Conservation (phyloP, 2,113 vertebrate species). For the Vidua macroura region DNA sequence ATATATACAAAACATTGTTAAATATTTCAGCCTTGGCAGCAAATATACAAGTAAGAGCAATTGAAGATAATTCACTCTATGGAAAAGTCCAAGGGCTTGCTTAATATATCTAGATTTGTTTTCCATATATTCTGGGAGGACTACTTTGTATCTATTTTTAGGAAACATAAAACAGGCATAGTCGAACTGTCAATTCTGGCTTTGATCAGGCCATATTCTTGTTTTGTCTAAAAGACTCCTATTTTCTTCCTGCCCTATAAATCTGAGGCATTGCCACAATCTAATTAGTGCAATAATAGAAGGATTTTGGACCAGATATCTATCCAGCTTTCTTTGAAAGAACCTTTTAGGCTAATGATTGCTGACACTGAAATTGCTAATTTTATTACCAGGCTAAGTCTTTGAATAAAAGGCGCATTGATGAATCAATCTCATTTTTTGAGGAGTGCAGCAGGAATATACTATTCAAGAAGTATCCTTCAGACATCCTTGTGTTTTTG, state of each 20-base stretch:
- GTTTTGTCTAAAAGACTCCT: neutral
- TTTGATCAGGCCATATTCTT: neutral
- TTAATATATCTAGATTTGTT: neutral
- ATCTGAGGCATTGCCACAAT: neutral
- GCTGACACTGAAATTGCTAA: neutral
- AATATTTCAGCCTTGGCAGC: neutral
- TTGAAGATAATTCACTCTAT: neutral
- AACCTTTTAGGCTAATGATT: neutral
- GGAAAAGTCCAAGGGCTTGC: neutral
- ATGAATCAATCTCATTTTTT: neutral
- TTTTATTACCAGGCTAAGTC: neutral
- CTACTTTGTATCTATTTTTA: neutral
- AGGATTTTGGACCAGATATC: neutral
- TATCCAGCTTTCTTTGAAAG: neutral
- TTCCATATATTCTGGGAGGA: neutral
- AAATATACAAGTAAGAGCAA: neutral
- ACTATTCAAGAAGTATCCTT: neutral
- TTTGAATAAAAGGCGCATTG: neutral
- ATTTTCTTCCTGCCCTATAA: neutral
- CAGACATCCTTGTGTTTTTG: neutral
- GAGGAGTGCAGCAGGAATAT: neutral
- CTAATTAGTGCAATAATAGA: neutral
- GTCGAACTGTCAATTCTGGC: neutral
- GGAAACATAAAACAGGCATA: neutral
- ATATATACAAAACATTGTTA: neutral